A percentile compares a stretch with the other conserved stretches of the same genome.
phyloP scores from a whole-genome alignment of 1,140 invertebrate species.

The Eriocheir sinensis region DNA sequence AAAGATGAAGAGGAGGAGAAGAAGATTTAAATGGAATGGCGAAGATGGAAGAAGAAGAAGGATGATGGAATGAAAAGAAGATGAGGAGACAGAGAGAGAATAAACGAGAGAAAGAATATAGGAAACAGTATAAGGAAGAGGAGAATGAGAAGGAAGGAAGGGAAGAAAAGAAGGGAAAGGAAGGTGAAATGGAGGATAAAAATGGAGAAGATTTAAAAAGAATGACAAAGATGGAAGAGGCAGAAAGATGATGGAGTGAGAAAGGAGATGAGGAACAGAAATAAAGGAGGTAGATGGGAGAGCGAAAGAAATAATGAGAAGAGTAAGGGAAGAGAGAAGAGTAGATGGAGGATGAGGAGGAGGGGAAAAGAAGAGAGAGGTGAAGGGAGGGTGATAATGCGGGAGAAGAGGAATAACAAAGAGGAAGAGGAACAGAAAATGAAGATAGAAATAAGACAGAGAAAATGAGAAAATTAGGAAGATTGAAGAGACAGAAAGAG shows the following conservation, averaged over 20 bases:
- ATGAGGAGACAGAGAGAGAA: background rate
- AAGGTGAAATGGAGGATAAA: background rate
- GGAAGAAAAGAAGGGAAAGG: background rate
- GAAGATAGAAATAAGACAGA: background rate
- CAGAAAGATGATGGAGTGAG: background rate
- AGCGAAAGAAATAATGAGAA: background rate
- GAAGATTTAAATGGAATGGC: background rate
- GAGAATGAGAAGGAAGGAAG: background rate
- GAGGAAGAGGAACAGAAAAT: background rate
- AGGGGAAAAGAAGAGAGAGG: background rate
- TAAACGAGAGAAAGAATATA: background rate
- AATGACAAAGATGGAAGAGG: background rate
- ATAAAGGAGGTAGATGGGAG: background rate
- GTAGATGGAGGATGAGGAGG: background rate
- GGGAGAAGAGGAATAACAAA: background rate
- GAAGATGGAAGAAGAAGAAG: background rate
- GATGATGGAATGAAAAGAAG: too few relatives aligned
- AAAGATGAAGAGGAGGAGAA: too few relatives aligned
- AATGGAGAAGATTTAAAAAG: background rate
- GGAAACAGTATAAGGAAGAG: background rate
- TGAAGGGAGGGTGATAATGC: background rate
- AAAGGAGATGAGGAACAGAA: background rate
- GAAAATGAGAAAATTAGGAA: background rate
- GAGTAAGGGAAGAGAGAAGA: background rate
- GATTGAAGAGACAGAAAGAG: background rate